Conservation (phyloP, 2,888 invertebrate genomes). For the Fabriciana adippe region DNA sequence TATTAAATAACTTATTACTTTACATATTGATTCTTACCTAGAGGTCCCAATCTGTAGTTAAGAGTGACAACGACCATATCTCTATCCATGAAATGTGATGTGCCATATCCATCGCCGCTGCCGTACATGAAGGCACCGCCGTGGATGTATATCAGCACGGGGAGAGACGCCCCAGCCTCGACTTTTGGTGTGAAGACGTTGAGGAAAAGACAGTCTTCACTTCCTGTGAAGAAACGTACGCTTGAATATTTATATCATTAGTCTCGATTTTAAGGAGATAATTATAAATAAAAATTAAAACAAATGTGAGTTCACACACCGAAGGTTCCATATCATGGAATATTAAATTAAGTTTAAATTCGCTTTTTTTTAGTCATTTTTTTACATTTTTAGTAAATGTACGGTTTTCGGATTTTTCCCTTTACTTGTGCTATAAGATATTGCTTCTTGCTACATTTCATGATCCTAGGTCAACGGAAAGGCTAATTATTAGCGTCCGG, state of each 20-base stretch:
- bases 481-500: no score
- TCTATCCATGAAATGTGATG: constrained; percentile 83
- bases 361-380: no score
- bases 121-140: constrained; percentile 88
- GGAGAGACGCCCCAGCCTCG: constrained; percentile 67
- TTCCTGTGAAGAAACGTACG: constrained; percentile 62
- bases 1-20: no score
- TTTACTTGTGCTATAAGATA: no score
- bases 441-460: no score
- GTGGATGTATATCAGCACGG: constrained; percentile 85
- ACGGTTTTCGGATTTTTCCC: no score
- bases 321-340: no score
- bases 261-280: background rate
- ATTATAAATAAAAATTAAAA: no score
- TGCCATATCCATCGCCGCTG: constrained; percentile 76
- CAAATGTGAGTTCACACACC: no score
- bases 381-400: no score
- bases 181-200: constrained; percentile 84
- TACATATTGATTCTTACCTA: constrained; percentile 72
- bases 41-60: constrained; percentile 87
- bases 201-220: constrained; percentile 86
- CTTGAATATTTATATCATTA: background rate
- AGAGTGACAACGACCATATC: constrained; percentile 86
- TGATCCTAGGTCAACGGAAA: no score
- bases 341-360: no score